phyloP scores from a whole-genome alignment of 1,140 invertebrate genomes.

The Drosophila saltans region DNA sequence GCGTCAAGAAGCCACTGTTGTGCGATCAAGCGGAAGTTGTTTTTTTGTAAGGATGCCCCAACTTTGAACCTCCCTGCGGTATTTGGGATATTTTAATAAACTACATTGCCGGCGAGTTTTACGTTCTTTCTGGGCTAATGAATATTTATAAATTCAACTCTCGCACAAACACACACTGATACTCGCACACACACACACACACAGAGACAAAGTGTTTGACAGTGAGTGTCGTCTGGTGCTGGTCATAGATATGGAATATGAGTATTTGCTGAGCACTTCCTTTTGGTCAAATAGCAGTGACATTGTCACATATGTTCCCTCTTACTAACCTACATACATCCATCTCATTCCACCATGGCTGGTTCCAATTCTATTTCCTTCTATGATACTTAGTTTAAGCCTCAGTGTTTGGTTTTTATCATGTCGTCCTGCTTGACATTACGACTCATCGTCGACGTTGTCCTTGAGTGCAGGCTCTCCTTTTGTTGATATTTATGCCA shows the following conservation, averaged over 20 bases:
- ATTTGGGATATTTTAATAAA: constrained; percentile 70
- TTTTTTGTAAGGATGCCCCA: constrained; percentile 31
- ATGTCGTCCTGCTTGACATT: constrained; percentile 37
- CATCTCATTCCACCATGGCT: not conserved
- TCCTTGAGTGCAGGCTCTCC: constrained; percentile 59
- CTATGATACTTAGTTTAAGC: constrained; percentile 62
- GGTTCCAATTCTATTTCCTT: constrained; percentile 14
- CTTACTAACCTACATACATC: constrained; percentile 8
- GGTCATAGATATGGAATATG: constrained; percentile 29
- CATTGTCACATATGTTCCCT: constrained; percentile 24
- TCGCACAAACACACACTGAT: constrained; percentile 12
- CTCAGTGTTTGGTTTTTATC: constrained; percentile 50
- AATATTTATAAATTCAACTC: constrained; percentile 64
- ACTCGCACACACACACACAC: constrained; percentile 8
- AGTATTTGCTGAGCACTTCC: constrained; percentile 20
- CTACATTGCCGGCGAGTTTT: constrained; percentile 33
- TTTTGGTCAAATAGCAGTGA: constrained; percentile 14
- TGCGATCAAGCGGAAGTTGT: constrained; percentile 63
- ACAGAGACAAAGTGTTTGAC: constrained; percentile 31
- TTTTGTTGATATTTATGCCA: constrained; percentile 27
- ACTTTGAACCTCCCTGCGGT: constrained; percentile 46
- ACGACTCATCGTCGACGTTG: constrained; percentile 42
- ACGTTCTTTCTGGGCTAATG: constrained; percentile 62
- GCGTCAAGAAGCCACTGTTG: constrained; percentile 19
- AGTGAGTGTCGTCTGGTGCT: constrained; percentile 14